Evolutionary conservation across 2,113 vertebrate species (phyloP), one percentile per base, ranked within the genome.

Genomic region (Rhinoderma darwinii): DNA sequence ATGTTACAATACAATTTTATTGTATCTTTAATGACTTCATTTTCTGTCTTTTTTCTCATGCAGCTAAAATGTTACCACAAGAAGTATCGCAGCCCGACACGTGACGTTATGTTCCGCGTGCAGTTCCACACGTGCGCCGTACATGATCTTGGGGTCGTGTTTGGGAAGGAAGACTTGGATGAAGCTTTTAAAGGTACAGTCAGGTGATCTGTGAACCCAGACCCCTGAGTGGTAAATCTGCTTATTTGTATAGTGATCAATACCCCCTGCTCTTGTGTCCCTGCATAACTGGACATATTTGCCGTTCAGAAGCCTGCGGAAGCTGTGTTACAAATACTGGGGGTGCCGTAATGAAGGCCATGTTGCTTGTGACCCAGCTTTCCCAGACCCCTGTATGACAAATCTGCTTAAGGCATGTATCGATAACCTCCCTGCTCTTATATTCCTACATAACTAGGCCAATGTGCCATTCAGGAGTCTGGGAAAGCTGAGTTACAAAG

Each of bases 31-130:
- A 3, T 61, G 11, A 3, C 3, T 47, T 47, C 6, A 47, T 35
- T 78, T 12, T 72, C 12, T 75, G 3, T 14, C 27, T 4, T 84
- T 43, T 10, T 0, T 0, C 47, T 27, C 2, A 6, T 79, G 6
- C 91, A 99, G 98, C 94, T 99, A 51, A 99, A 99, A 91, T 99
- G 98, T 89, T 99, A 99, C 90, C 98, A 99, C 92, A 99, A 99
- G 92, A 97, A 96, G 83, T 98, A 95, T 93, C 96, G 94, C 27
- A 97, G 96, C 89, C 95, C 97, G 0, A 96, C 95, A 50, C 94
- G 97, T 1, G 98, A 99, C 0, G 97, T 98, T 81, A 96, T 99
- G 61, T 99, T 99, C 94, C 94, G 97, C 0, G 97, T 98, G 84
- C 98, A 99, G 94, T 99, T 99, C 89, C 98, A 99, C 90, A 99